Conservation (phyloP, 2,888 invertebrate genomes). For the Apamea monoglypha region DNA sequence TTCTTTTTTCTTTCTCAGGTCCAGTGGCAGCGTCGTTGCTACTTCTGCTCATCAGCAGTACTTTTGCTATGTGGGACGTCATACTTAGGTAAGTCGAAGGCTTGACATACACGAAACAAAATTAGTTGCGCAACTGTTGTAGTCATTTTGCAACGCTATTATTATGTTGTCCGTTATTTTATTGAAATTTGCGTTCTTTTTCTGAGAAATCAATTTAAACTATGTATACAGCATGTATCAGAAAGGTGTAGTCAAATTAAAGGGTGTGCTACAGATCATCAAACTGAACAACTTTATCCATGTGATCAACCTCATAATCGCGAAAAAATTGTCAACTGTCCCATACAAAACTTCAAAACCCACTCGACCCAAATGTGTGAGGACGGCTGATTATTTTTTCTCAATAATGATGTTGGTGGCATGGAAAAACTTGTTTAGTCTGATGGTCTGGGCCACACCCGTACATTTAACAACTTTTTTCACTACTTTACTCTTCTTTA, state of each 20-base stretch:
- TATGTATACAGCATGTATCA: too few species aligned
- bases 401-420: too few species aligned
- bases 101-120: not conserved
- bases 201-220: not conserved
- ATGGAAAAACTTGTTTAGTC: too few species aligned
- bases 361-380: too few species aligned
- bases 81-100: slow-evolving; percentile 55
- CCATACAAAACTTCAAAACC: too few species aligned
- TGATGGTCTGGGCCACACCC: too few species aligned
- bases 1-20: slow-evolving; percentile 77
- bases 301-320: not conserved
- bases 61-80: slow-evolving; percentile 69
- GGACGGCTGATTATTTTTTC: too few species aligned
- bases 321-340: too few species aligned
- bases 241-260: not conserved
- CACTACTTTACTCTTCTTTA: too few species aligned
- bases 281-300: not conserved
- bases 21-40: slow-evolving; percentile 75
- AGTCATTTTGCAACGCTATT: not conserved
- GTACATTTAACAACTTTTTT: too few species aligned
- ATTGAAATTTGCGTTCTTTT: not conserved
- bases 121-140: not conserved
- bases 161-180: not conserved
- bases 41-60: slow-evolving; percentile 73
- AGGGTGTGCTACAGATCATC: not conserved